These are phyloP conservation scores for Caenorhabditis sp. DNA, from an alignment of 2,888 invertebrate genomes.

Conservation along the genomic window DNA sequence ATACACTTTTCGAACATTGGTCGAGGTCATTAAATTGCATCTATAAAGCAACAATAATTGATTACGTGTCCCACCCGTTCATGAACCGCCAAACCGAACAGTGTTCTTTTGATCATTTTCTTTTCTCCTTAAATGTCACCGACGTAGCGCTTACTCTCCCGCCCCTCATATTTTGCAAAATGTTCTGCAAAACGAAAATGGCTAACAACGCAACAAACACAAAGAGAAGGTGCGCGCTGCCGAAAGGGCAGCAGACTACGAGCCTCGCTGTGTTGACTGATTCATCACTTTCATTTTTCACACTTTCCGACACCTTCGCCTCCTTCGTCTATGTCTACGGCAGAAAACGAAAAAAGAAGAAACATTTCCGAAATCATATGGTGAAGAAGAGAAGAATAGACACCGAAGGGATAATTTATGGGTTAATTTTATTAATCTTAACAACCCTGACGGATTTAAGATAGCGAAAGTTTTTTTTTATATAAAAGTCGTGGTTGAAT, in stretches of 20 bases:
- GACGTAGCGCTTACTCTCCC: not conserved
- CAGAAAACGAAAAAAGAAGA: conserved; percentile 3
- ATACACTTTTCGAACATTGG: too few relatives aligned
- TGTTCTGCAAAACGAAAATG: not conserved
- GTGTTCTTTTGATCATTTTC: not conserved
- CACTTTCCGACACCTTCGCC: conserved; percentile 2
- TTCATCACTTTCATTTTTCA: not conserved
- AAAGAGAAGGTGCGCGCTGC: not conserved
- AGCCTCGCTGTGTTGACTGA: not conserved
- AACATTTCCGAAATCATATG: not conserved
- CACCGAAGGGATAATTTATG: conserved; percentile 6
- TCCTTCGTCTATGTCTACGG: not conserved
- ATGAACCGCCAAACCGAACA: not conserved
- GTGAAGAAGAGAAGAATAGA: not conserved
- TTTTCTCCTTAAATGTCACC: too few relatives aligned
- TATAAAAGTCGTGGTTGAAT: too few relatives aligned
- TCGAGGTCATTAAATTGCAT: not conserved
- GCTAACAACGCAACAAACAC: not conserved
- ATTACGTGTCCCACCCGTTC: not conserved
- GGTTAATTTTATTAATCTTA: not conserved
- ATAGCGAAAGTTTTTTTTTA: too few relatives aligned
- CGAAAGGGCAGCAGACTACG: not conserved
- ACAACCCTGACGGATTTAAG: not conserved
- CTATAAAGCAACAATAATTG: not conserved
- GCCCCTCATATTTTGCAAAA: not conserved